phyloP scores from a whole-genome alignment of 2,888 invertebrate species.

The Ichneumoninae sp. region DNA sequence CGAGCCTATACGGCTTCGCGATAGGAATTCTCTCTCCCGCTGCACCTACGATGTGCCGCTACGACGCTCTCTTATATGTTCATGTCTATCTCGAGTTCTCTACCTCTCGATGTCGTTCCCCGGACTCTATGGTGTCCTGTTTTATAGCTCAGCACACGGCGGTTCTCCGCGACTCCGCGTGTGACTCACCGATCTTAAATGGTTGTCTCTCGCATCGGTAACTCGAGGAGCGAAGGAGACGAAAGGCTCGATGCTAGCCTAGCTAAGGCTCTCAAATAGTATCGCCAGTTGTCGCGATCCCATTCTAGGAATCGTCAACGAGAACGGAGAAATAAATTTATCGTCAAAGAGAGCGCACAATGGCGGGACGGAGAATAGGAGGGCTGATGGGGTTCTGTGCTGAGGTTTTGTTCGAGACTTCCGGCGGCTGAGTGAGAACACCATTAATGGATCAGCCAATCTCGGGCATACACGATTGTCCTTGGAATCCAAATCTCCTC shows the following conservation, averaged over 20 bases:
- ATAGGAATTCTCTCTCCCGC: constrained; percentile 12
- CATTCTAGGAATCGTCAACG: constrained; percentile 52
- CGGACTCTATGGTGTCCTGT: background rate
- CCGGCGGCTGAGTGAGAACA: constrained; percentile 55
- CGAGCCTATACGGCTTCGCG: constrained; percentile 39
- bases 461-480: background rate
- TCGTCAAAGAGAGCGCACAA: constrained; percentile 6
- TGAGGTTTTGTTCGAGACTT: constrained; percentile 41
- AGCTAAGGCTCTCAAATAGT: constrained; percentile 37
- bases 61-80: background rate
- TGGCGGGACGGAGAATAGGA: constrained; percentile 29
- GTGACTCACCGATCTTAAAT: constrained; percentile 60
- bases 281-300: constrained; percentile 53
- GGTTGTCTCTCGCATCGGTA: constrained; percentile 33
- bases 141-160: constrained; percentile 18
- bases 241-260: constrained; percentile 23
- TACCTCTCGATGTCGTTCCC: constrained; percentile 27
- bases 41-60: constrained; percentile 17
- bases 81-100: constrained; percentile 6
- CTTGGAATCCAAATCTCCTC: constrained; percentile 8
- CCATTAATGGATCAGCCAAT: constrained; percentile 39
- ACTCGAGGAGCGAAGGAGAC: constrained; percentile 24
- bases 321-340: constrained; percentile 26
- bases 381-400: constrained; percentile 53
- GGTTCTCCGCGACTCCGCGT: background rate